Percentiles rank a stretch among this genome's conserved stretches.
Conservation (phyloP, 2,888 invertebrate genomes). For the Drosophila colorata region DNA sequence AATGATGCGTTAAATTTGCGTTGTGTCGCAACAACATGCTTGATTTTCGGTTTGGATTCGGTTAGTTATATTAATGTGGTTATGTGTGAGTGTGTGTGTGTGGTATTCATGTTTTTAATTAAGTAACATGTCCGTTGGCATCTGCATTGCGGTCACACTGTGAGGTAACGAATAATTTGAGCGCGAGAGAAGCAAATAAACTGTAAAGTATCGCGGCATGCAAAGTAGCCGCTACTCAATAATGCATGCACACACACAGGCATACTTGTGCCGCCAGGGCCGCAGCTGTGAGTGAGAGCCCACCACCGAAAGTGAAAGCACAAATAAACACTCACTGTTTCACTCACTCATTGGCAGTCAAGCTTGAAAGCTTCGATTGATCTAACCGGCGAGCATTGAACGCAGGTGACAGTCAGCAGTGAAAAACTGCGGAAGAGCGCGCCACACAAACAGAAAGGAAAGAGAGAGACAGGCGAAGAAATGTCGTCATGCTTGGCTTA, state of each 20-base stretch:
- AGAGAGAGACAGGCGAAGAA: constrained; percentile 36
- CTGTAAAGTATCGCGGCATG: constrained; percentile 59
- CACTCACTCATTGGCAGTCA: constrained; percentile 30
- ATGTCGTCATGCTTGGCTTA: constrained; percentile 55
- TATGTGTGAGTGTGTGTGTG: constrained; percentile 11
- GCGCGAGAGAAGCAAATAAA: constrained; percentile 39
- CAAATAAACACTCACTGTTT: constrained; percentile 26
- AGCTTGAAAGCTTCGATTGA: constrained; percentile 67
- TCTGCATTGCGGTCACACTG: constrained; percentile 55
- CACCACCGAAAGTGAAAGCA: constrained; percentile 72
- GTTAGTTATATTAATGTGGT: constrained; percentile 36
- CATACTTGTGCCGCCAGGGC: constrained; percentile 10
- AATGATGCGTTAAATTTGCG: constrained; percentile 20
- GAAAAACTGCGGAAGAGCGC: constrained; percentile 57
- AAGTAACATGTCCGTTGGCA: constrained; percentile 59
- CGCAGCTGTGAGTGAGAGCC: constrained; percentile 7
- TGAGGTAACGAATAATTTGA: constrained; percentile 58
- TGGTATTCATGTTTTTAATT: constrained; percentile 48
- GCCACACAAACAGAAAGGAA: constrained; percentile 8
- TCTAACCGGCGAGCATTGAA: constrained; percentile 65
- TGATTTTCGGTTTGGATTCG: constrained; percentile 21
- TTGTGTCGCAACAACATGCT: constrained; percentile 10
- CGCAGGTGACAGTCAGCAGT: constrained; percentile 57
- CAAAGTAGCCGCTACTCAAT: constrained; percentile 55
- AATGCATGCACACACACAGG: constrained; percentile 16